phyloP scores from a whole-genome alignment of 1,140 invertebrate genomes.

The Drosophila bocki region DNA sequence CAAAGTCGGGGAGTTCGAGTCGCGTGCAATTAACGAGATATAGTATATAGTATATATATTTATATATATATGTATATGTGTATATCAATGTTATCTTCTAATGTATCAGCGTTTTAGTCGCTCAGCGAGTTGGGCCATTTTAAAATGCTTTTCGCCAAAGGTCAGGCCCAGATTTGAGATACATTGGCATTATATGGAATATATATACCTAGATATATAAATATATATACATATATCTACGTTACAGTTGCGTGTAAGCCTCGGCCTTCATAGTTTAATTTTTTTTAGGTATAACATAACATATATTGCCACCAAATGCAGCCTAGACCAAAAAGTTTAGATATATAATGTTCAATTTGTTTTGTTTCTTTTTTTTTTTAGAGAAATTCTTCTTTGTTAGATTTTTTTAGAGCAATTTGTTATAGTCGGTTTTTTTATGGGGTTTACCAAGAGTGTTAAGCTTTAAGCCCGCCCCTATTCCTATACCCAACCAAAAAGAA shows the following conservation, averaged over 20 bases:
- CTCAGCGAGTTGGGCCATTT: slow-evolving; percentile 48
- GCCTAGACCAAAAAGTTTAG: slow-evolving; percentile 73
- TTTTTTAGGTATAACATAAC: slow-evolving; percentile 8
- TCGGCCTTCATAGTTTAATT: slow-evolving; percentile 8
- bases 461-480: slow-evolving; percentile 2
- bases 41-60: slow-evolving; percentile 14
- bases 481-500: slow-evolving; percentile 1
- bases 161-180: slow-evolving; percentile 56
- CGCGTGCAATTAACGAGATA: slow-evolving; percentile 57
- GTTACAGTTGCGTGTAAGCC: slow-evolving; percentile 41
- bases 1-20: slow-evolving; percentile 24
- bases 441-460: slow-evolving; percentile 6
- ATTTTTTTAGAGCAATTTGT: slow-evolving; percentile 44
- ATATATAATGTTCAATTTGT: slow-evolving; percentile 42
- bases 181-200: slow-evolving; percentile 12
- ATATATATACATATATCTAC: background rate
- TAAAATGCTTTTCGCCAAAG: slow-evolving; percentile 60
- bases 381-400: slow-evolving; percentile 57
- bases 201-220: background rate
- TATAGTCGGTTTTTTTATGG: slow-evolving; percentile 17
- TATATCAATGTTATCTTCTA: slow-evolving; percentile 51
- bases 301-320: slow-evolving; percentile 65
- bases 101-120: slow-evolving; percentile 65
- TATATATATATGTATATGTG: slow-evolving; percentile 8
- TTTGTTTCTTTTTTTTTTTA: slow-evolving; percentile 24